Base-by-base conservation (phyloP, 2,888 invertebrate species). In the Pristionchus fissidentatus region DNA sequence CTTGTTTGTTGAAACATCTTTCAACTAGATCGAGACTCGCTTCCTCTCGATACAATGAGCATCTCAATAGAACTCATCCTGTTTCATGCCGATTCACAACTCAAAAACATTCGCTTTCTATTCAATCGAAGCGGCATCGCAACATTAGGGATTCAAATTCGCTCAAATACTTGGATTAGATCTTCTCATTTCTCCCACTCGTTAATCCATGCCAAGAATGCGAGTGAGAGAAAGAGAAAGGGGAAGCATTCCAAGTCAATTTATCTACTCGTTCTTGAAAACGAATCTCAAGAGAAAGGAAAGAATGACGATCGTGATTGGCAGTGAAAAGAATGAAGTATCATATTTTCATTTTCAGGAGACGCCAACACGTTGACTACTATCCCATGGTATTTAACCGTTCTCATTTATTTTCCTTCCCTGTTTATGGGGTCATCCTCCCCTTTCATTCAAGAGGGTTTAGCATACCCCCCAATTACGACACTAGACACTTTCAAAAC, bases 51-150 rank as follows among this genome's bases (percentile, higher is more conserved):
- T n/a, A n/a, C 29, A 35, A 22, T 66, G 22, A 38, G 22, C 35
- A 66, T 66, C 22, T 66, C 70, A 22, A 35, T 41, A 70, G 70
- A 70, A 41, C 70, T 41, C 43, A 41, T 70, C 70, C 70, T 70
- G 70, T 70, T 70, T 70, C 70, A 0, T 41, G 43, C 41, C n/a
- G 32, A 66, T 32, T 38, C 10, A 29, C n/a, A n/a, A 19, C 22
- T 19, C 35, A 66, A 38, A 70, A 70, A 70, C 70, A 41, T 70
- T 70, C 70, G 43, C 70, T 70, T 70, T 70, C n/a, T n/a, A n/a
- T n/a, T n/a, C n/a, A n/a, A n/a, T n/a, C n/a, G n/a, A n/a, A n/a
- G n/a, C n/a, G n/a, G n/a, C n/a, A n/a, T n/a, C n/a, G n/a, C n/a
- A 15, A 49, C 52, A 49, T 49, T 49, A 15, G 13, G 19, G 10